Evolutionary conservation across 2,113 vertebrate genomes (phyloP).

Genomic region (Python bivittatus): DNA sequence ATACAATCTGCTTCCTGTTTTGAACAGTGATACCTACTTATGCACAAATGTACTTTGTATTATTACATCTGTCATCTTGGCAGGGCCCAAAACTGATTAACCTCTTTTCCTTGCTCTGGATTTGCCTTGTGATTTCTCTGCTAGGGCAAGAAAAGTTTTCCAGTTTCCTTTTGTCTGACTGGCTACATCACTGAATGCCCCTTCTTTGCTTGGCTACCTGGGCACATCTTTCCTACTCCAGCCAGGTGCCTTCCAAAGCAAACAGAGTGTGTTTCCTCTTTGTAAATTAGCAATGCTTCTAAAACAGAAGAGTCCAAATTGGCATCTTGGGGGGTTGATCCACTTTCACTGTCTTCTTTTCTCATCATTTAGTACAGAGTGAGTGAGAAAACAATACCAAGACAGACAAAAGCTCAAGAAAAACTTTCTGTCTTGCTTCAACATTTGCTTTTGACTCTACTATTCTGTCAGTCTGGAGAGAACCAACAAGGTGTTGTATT

Average conservation of each 20-base stretch:
- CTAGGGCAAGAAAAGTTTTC: slow-evolving; percentile 1
- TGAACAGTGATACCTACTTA: neutral
- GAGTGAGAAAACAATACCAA: neutral
- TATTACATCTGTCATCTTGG: slow-evolving; percentile 26
- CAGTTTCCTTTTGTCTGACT: slow-evolving; percentile 1
- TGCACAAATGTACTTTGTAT: slow-evolving; percentile 19
- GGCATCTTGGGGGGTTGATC: neutral
- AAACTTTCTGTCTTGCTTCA: slow-evolving; percentile 8
- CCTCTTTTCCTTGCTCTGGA: slow-evolving; percentile 30
- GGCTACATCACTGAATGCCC: neutral
- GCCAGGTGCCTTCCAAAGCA: slow-evolving; percentile 30
- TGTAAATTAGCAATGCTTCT: slow-evolving; percentile 16
- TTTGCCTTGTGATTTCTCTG: neutral
- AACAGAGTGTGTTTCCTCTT: neutral
- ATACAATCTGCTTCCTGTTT: neutral
- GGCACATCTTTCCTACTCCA: slow-evolving; percentile 9
- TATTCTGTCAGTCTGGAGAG: neutral
- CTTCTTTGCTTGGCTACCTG: slow-evolving; percentile 34
- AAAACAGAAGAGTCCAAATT: slow-evolving; percentile 13
- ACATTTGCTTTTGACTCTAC: neutral
- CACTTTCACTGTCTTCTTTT: neutral
- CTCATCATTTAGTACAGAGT: neutral
- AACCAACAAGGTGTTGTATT: neutral
- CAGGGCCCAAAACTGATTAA: slow-evolving; percentile 2
- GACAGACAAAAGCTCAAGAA: neutral